Evolutionary conservation across 2,797 vertebrate species (phyloP), one percentile per base, ranked within the genome.

Genomic region (Bryconaethiops microstoma): DNA sequence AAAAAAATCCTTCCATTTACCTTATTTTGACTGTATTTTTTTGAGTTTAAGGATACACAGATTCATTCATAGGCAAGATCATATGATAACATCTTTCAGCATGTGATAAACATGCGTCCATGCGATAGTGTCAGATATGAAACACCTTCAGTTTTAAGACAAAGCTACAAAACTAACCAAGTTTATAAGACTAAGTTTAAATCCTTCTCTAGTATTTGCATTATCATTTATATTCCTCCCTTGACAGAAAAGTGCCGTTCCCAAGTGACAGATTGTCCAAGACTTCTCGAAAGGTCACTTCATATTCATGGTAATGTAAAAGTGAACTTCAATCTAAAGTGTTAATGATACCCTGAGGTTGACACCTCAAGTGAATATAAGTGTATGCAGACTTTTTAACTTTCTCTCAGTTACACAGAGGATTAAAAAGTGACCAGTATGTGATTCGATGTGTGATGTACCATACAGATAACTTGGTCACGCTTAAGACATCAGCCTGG

Each of bases 211-310:
- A 40, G 25, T 7, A 60, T 9, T 55, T 25, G 17, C 48, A 62
- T 40, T 35, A 2, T 59, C 9, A 55, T 40, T 35, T 76, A 14
- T 69, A 59, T 79, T 73, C 14, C 55, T 39, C 72, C 67, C 50
- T 65, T 60, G 45, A 52, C 25, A 19, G 4, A 70, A 71, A 71
- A 52, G 48, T 54, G 48, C 69, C 35, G 21, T 69, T 63, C 40
- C 77, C 57, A 19, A 52, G 29, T 35, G 48, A 71, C 45, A 52
- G 77, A 77, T 72, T 64, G 59, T 81, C 48, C 62, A 23, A 74
- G 29, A 35, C n/a, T 60, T 42, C 14, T 9, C 14, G 7, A 69
- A 78, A 82, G 76, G 70, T 74, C 76, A 82, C 76, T 69, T 81
- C 57, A 76, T 45, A 52, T 71, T 72, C 21, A 50, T 29, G 54